phyloP scores from a whole-genome alignment of 2,113 vertebrate genomes.

The Sitta europaea region DNA sequence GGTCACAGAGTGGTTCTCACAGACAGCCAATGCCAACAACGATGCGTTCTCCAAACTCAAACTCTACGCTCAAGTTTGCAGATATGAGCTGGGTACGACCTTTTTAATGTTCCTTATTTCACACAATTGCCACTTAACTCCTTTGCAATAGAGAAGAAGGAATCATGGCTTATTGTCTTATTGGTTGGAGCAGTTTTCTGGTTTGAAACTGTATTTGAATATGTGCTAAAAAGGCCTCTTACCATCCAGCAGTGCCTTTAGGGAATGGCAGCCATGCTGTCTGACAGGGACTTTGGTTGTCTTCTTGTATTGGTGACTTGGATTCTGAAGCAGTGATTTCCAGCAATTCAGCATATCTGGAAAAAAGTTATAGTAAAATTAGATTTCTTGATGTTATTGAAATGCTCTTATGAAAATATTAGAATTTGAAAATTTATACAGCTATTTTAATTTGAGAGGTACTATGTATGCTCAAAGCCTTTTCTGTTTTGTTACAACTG shows the following conservation, averaged over 20 bases:
- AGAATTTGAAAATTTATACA: not conserved
- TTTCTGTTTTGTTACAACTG: not conserved
- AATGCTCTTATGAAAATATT: not conserved
- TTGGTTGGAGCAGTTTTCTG: not conserved
- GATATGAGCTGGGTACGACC: slow-evolving; percentile 88
- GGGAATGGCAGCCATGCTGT: not conserved
- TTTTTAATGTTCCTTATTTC: not conserved
- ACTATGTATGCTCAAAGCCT: not conserved
- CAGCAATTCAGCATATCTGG: not conserved
- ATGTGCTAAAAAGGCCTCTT: not conserved
- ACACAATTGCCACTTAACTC: not conserved
- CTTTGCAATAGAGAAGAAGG: not conserved
- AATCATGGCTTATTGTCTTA: not conserved
- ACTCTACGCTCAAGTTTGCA: slow-evolving; percentile 97
- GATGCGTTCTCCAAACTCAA: slow-evolving; percentile 95
- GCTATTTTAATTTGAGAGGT: not conserved
- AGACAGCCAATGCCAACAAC: slow-evolving; percentile 83
- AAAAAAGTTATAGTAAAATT: not conserved
- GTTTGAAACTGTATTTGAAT: not conserved
- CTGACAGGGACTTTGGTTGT: not conserved
- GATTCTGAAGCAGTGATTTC: not conserved
- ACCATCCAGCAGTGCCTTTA: not conserved
- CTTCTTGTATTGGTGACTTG: not conserved
- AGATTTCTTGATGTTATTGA: not conserved
- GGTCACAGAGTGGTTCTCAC: slow-evolving; percentile 96